Evolutionary conservation across 2,113 vertebrate species (phyloP).

Genomic region (Indicator maculatus): DNA sequence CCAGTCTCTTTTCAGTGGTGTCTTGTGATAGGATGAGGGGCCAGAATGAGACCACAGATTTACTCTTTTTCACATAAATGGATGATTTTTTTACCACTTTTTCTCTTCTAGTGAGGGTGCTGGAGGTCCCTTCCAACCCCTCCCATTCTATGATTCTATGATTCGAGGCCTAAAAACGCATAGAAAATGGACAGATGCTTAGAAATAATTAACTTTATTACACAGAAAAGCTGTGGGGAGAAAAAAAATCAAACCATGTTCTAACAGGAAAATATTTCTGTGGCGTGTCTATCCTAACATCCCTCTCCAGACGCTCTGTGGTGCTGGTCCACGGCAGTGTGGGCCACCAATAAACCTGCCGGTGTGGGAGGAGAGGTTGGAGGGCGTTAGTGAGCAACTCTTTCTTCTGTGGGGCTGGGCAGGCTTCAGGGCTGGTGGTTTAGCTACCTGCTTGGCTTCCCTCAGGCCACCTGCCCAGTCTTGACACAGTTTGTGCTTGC

Average conservation of each 20-base stretch:
- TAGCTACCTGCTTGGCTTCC: neutral
- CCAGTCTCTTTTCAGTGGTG: no score
- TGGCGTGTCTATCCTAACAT: no score
- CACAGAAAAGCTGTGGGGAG: neutral
- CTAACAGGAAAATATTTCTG: neutral
- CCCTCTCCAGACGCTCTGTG: neutral
- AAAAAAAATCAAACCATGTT: rapidly evolving
- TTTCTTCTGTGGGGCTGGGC: neutral
- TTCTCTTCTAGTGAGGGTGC: neutral
- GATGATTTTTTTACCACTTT: neutral
- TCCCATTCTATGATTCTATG: no score
- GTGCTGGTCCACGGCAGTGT: rapidly evolving
- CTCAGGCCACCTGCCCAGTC: rapidly evolving
- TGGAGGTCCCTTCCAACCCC: no score
- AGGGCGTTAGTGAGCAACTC: neutral
- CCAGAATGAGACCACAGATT: neutral
- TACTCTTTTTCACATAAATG: neutral
- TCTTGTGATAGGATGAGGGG: no score
- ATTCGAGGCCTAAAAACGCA: neutral
- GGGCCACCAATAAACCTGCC: neutral
- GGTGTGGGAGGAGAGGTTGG: neutral
- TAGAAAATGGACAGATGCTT: neutral
- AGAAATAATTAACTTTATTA: neutral
- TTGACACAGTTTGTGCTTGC: neutral
- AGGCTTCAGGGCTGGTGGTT: neutral